Evolutionary conservation across 2,113 vertebrate genomes (phyloP).

Genomic region (Crotalus viridis): DNA sequence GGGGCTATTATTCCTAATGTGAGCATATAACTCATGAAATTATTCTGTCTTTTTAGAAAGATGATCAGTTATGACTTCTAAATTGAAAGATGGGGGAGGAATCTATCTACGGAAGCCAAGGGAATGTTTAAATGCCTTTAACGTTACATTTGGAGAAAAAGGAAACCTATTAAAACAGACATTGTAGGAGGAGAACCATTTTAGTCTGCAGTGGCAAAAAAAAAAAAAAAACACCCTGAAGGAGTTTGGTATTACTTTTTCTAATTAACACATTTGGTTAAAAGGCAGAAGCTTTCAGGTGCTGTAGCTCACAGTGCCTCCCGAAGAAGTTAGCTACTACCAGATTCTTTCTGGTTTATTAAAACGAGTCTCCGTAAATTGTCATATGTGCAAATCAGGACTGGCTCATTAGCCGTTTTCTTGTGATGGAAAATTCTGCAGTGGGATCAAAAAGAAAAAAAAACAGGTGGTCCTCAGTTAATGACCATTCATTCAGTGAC

Average conservation of each 20-base stretch:
- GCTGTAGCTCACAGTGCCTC: background rate
- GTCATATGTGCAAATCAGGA: background rate
- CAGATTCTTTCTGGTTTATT: background rate
- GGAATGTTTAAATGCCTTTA: background rate
- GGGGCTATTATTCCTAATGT: conserved; percentile 33
- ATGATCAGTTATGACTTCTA: background rate
- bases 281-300: background rate
- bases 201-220: background rate
- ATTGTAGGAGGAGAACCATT: conserved; percentile 16
- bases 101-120: background rate
- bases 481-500: background rate
- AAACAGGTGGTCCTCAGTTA: background rate
- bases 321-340: background rate
- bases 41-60: conserved; percentile 17
- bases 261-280: background rate
- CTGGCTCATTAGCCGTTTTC: background rate
- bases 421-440: background rate
- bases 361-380: background rate
- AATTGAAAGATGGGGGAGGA: background rate
- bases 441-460: background rate
- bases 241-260: background rate
- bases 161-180: conserved; percentile 37
- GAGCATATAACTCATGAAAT: conserved; percentile 29
- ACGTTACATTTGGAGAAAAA: conserved; percentile 18
- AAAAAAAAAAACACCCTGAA: background rate